Evolutionary conservation across 2,113 vertebrate genomes (phyloP).

Genomic region (Cinclus mexicanus): DNA sequence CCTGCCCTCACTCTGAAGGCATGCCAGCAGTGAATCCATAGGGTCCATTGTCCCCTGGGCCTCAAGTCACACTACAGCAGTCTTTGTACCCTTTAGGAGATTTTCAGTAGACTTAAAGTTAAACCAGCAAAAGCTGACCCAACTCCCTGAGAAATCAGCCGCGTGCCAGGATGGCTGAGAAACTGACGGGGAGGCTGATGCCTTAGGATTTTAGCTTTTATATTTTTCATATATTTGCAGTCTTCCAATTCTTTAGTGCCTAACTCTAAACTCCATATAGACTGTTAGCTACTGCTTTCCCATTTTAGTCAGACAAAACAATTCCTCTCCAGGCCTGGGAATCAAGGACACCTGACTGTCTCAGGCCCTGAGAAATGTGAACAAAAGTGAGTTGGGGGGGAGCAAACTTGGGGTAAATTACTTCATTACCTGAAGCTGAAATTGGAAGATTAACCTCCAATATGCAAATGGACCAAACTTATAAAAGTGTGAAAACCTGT

Average conservation of each 20-base stretch:
- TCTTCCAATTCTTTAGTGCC: background rate
- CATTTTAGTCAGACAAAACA: background rate
- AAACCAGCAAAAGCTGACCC: background rate
- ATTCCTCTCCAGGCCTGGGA: background rate
- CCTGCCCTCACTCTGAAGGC: background rate
- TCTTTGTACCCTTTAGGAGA: background rate
- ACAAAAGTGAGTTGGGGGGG: background rate
- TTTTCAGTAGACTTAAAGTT: background rate
- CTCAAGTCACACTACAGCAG: background rate
- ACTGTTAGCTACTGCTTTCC: background rate
- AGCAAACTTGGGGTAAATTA: background rate
- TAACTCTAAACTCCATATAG: background rate
- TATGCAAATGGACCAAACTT: background rate
- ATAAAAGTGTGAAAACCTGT: fast-evolving
- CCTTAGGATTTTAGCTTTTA: background rate
- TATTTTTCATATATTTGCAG: background rate
- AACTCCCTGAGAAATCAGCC: background rate
- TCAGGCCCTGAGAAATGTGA: background rate
- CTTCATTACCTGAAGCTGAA: background rate
- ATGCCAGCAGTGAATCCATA: background rate
- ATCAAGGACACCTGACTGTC: background rate
- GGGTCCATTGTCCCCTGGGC: background rate
- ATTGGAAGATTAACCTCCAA: background rate
- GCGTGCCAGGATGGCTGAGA: fast-evolving
- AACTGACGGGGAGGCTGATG: background rate